Evolutionary conservation across 2,113 vertebrate species (phyloP).

Genomic region (Oncorhynchus masou): DNA sequence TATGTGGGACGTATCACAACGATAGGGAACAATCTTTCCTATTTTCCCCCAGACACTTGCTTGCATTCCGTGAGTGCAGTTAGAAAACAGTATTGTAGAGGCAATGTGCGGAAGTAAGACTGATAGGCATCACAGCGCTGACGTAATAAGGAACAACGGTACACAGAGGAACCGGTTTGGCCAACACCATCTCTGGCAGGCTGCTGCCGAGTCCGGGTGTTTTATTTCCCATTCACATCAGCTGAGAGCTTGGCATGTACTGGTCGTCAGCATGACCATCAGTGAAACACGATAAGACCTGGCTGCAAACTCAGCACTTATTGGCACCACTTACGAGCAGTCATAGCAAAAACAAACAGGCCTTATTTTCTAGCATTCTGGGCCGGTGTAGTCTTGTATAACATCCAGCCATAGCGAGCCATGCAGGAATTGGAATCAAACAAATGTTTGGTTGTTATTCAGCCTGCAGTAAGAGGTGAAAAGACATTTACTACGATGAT

Average conservation of each 20-base stretch:
- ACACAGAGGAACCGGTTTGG: not conserved
- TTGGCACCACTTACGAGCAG: not conserved
- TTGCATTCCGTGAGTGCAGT: too few species aligned
- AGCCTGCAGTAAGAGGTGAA: too few species aligned
- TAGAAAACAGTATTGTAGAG: too few species aligned
- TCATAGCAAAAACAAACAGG: not conserved
- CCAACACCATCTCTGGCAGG: too few species aligned
- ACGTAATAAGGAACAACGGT: not conserved
- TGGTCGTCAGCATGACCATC: not conserved
- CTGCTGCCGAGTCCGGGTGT: not conserved
- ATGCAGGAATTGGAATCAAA: not conserved
- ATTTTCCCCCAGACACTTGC: too few species aligned
- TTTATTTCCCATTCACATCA: conserved; percentile 13
- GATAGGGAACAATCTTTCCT: too few species aligned
- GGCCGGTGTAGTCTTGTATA: not conserved
- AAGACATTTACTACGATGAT: not conserved
- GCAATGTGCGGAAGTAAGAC: too few species aligned
- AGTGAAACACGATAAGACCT: conserved; percentile 12
- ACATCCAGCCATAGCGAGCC: not conserved
- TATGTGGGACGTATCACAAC: too few species aligned
- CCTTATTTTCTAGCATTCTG: not conserved
- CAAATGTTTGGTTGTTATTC: not conserved
- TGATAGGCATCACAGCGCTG: too few species aligned
- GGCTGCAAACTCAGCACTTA: conserved; percentile 11
- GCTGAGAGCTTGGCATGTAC: conserved; percentile 13